Evolutionary conservation across 2,113 vertebrate genomes (phyloP), one percentile per base, ranked within the genome.

Genomic region (Oreochromis aureus): DNA sequence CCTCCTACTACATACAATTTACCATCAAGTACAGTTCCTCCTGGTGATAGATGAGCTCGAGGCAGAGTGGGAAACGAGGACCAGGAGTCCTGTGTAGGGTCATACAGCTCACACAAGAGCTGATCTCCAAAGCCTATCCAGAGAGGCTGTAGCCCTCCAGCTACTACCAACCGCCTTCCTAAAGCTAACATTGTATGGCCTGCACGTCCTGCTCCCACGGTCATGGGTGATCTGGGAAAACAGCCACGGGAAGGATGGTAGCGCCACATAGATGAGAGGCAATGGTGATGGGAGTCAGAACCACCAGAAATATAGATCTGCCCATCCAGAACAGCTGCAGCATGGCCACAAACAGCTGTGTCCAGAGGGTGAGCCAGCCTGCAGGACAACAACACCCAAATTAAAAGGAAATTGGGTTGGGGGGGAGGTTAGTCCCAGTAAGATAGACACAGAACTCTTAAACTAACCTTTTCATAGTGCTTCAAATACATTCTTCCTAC

Each of bases 101-200:
- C 56, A 12, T 90, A 90, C n/a, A 90, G 13, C 69, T 90, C 89
- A 71, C 89, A 90, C 30, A 82, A 53, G 36, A 90, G 79, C 41
- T 90, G 89, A 71, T 90, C 89, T 82, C 83, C 86, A 36, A 87
- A 87, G 32, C 89, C 86, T 34, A 71, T 34, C 79, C 66, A 69
- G 39, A 87, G 69, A 0, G 82, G 89, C 10, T 90, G 86, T 12
- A 90, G 55, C 18, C 89, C 89, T 48, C 89, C 82, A 41, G 83
- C 86, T 11, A 90, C 89, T 58, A 90, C 66, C 54, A 90, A 59
- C 39, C 55, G 44, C 5, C 24, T 78, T 15, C 86, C 86, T 11
- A 82, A 41, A 3, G 83, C 56, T 80, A 90, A 59, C 86, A 90
- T 90, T 48, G 32, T 30, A 36, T 90, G 89, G 19, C 89, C 89